These are phyloP conservation scores for Sinodicranocentrus sp. DNA, from an alignment of 2,888 invertebrate species.

Conservation along the genomic window DNA sequence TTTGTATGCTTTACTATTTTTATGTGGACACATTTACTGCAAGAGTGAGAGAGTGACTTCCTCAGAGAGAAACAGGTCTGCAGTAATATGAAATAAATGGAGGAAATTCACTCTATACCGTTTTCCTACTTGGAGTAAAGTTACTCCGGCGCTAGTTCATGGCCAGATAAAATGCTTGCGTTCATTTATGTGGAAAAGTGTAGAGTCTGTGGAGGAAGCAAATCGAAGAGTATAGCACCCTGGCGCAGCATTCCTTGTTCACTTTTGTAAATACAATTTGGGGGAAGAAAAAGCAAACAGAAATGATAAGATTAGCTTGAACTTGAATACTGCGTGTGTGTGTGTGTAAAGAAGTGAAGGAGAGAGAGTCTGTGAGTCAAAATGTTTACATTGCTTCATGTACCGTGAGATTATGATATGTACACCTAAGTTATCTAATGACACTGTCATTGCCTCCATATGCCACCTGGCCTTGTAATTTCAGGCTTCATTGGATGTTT, in stretches of 20 bases:
- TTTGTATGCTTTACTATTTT: constrained; percentile 31
- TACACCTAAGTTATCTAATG: constrained; percentile 61
- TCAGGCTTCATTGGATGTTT: no score
- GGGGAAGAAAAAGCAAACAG: constrained; percentile 58
- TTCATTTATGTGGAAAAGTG: not conserved
- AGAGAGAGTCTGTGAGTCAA: constrained; percentile 13
- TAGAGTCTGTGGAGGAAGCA: no score
- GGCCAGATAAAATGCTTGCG: not conserved
- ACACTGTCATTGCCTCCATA: constrained; percentile 25
- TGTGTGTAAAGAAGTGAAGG: constrained; percentile 10
- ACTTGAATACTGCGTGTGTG: constrained; percentile 44
- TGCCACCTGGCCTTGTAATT: constrained; percentile 46
- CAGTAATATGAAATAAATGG: no score
- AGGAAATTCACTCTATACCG: no score
- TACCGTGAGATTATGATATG: constrained; percentile 42
- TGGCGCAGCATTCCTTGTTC: not conserved
- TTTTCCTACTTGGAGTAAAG: no score
- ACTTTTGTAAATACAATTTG: constrained; percentile 25
- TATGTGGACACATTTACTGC: constrained; percentile 41
- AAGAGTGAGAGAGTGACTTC: not conserved
- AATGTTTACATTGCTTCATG: constrained; percentile 56
- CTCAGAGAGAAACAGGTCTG: no score
- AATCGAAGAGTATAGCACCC: constrained; percentile 3
- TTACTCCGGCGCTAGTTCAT: not conserved
- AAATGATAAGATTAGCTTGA: constrained; percentile 62